A percentile compares a stretch with the other conserved stretches of the same genome.
Evolutionary conservation across 1,140 invertebrate species (phyloP).

Genomic region (Sinella curviseta): DNA sequence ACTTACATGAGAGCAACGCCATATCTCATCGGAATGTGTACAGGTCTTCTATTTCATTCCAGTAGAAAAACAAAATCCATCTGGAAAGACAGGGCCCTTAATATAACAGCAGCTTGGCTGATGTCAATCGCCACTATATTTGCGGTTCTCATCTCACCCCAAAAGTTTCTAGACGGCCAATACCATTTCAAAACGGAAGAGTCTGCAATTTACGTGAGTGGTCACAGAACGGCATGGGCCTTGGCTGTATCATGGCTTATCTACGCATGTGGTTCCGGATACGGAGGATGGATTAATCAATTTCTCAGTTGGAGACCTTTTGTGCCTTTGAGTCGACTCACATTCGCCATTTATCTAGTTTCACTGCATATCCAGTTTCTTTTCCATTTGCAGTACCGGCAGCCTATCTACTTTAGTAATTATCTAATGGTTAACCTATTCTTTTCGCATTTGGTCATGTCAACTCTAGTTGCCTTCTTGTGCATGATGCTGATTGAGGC

Average conservation of each 20-base stretch:
- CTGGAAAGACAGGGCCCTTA: background rate
- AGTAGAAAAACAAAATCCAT: background rate
- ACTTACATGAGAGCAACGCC: slow-evolving; percentile 41
- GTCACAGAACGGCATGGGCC: slow-evolving; percentile 56
- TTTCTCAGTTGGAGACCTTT: background rate
- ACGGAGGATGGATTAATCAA: slow-evolving; percentile 51
- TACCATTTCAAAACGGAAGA: slow-evolving; percentile 33
- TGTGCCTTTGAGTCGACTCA: slow-evolving; percentile 5
- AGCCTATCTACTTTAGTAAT: slow-evolving; percentile 2
- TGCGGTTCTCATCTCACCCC: slow-evolving; percentile 52
- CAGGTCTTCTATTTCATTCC: slow-evolving; percentile 31
- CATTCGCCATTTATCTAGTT: background rate
- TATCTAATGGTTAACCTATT: background rate
- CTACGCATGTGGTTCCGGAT: slow-evolving; percentile 58
- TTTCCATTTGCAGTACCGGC: background rate
- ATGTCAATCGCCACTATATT: slow-evolving; percentile 48
- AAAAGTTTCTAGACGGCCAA: slow-evolving; percentile 52
- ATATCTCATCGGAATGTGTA: slow-evolving; percentile 41
- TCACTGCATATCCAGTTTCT: background rate
- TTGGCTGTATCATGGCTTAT: slow-evolving; percentile 57
- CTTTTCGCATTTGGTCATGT: background rate
- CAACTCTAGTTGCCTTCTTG: background rate
- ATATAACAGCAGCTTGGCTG: slow-evolving; percentile 51
- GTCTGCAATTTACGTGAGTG: slow-evolving; percentile 54
- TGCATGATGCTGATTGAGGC: background rate